Conservation (phyloP, 2,113 vertebrate genomes). For the Otus sunia region DNA sequence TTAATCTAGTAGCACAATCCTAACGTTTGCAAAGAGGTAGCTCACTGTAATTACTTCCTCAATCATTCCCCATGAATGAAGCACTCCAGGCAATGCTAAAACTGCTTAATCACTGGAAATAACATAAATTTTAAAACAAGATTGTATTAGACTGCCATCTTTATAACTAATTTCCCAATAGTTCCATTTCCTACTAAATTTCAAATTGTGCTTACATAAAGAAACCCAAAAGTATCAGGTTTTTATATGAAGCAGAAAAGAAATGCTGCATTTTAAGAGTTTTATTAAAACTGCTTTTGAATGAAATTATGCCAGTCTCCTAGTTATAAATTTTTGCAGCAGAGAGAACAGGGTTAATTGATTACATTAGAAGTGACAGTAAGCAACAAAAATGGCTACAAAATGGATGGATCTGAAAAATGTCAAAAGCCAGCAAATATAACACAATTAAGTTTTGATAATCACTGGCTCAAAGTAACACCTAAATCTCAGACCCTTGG, state of each 20-base stretch:
- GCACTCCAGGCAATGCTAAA: constrained; percentile 69
- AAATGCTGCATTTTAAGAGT: constrained; percentile 12
- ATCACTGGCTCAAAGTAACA: background rate
- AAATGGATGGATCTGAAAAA: background rate
- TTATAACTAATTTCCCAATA: constrained; percentile 59
- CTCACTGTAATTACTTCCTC: constrained; percentile 72
- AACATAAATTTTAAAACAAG: constrained; percentile 60
- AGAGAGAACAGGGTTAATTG: background rate
- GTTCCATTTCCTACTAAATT: constrained; percentile 60
- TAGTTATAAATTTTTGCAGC: background rate
- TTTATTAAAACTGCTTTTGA: constrained; percentile 43
- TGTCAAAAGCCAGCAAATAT: background rate
- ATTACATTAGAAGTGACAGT: background rate
- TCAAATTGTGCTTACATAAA: constrained; percentile 31
- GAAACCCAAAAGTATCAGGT: background rate
- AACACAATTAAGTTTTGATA: background rate
- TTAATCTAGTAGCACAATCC: constrained; percentile 55
- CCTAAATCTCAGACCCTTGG: background rate
- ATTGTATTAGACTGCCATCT: constrained; percentile 62
- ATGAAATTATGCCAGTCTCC: background rate
- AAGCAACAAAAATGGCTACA: background rate
- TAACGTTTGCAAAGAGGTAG: constrained; percentile 54
- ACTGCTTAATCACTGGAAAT: constrained; percentile 70
- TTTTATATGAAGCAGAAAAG: constrained; percentile 45
- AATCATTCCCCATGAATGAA: constrained; percentile 67